Percentiles rank a stretch among this genome's conserved stretches.
These are phyloP conservation scores for Gallinago nigripennis DNA, from an alignment of 2,797 vertebrate genomes.

Conservation along the genomic window DNA sequence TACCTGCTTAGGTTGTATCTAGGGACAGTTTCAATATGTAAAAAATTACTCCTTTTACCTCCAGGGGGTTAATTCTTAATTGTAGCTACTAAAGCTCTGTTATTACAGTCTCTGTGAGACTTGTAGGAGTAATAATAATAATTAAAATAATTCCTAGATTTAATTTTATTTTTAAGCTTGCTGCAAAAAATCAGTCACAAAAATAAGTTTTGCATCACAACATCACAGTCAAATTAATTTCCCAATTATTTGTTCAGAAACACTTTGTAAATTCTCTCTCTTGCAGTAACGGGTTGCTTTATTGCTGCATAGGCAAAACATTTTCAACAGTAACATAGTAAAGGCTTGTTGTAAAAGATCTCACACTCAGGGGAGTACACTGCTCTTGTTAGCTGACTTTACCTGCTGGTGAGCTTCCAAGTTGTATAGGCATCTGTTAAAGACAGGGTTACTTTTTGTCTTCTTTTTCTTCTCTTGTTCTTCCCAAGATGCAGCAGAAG, in stretches of 20 bases:
- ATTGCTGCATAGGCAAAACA: background rate
- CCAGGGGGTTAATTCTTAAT: conserved; percentile 68
- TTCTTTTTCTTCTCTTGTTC: background rate
- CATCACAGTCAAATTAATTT: background rate
- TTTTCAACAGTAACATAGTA: background rate
- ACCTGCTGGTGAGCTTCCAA: background rate
- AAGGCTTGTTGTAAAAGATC: background rate
- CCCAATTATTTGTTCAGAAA: background rate
- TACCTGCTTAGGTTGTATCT: conserved; percentile 37
- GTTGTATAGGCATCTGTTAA: background rate
- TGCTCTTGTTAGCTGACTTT: background rate
- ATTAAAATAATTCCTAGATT: background rate
- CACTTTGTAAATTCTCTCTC: background rate
- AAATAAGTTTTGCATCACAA: background rate
- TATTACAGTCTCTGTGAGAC: background rate
- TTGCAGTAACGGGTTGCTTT: background rate
- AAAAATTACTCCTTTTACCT: conserved; percentile 76
- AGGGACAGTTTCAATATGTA: conserved; percentile 79
- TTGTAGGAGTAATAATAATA: background rate
- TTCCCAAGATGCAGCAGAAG: background rate
- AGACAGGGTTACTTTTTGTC: background rate
- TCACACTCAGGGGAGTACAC: background rate
- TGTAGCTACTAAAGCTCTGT: background rate
- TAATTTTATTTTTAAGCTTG: background rate
- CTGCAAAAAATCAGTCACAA: background rate